Percentiles rank a stretch among this genome's conserved stretches.
These are phyloP conservation scores for Cyaniris semiargus DNA, from an alignment of 2,888 invertebrate species.

Conservation along the genomic window DNA sequence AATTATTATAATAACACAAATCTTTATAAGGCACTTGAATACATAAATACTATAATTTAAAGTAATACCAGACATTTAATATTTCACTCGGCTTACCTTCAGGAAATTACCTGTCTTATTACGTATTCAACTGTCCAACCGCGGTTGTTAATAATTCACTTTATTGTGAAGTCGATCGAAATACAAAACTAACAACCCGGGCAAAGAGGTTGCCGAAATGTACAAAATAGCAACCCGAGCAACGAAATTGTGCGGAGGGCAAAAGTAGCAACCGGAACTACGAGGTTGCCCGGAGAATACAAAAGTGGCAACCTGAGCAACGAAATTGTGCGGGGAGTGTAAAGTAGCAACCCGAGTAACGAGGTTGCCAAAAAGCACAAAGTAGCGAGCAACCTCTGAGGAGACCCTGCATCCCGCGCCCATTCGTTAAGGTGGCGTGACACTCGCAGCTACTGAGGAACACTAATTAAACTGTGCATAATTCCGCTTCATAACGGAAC, in stretches of 20 bases:
- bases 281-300: too few relatives aligned
- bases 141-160: conserved; percentile 25
- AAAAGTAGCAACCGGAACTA: too few relatives aligned
- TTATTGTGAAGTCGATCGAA: conserved; percentile 19
- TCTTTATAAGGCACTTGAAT: not conserved
- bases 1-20: not conserved
- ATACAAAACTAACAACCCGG: not conserved
- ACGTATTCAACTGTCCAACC: conserved; percentile 19
- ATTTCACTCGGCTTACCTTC: not conserved
- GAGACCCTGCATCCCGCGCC: not conserved
- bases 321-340: not conserved
- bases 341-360: not conserved
- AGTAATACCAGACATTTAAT: not conserved
- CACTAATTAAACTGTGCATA: conserved; percentile 43
- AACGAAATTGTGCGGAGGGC: too few relatives aligned
- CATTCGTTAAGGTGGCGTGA: conserved; percentile 20
- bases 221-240: not conserved
- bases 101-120: conserved; percentile 16
- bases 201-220: not conserved
- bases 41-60: not conserved
- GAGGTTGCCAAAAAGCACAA: not conserved
- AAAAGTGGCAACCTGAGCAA: too few relatives aligned
- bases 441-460: conserved; percentile 35
- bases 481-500: conserved; percentile 39
- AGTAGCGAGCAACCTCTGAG: not conserved